Conservation (phyloP, 2,113 vertebrate species). For the Coryphaenoides rupestris region DNA sequence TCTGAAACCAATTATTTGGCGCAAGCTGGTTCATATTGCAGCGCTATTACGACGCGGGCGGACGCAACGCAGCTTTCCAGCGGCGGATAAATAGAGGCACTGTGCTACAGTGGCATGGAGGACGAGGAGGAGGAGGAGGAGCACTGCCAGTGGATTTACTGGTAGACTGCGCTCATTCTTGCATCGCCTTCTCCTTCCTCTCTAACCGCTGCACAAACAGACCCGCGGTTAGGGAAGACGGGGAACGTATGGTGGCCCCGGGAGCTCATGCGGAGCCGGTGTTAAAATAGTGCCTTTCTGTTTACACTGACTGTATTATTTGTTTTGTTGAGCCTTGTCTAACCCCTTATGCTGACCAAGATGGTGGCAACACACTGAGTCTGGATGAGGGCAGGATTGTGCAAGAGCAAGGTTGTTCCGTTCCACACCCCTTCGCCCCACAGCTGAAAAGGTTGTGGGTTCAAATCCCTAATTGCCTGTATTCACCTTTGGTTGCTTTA, state of each 20-base stretch:
- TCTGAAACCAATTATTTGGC: conserved; percentile 18
- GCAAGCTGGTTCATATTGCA: conserved; percentile 5
- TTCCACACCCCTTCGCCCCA: no score
- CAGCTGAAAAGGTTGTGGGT: no score
- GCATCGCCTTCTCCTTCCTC: not conserved
- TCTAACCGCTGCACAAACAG: not conserved
- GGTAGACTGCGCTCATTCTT: not conserved
- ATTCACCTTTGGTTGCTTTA: no score
- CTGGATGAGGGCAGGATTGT: no score
- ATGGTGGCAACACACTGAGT: no score
- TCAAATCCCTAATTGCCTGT: no score
- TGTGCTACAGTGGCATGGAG: conserved; percentile 1
- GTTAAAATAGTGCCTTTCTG: conserved; percentile 44
- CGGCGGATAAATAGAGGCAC: conserved; percentile 6
- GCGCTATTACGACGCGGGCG: conserved; percentile 1
- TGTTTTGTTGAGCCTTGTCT: no score
- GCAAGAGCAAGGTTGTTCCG: no score
- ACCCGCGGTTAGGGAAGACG: conserved; percentile 10
- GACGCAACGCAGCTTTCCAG: conserved; percentile 22
- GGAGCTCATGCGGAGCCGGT: conserved; percentile 19
- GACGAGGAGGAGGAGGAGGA: conserved; percentile 2
- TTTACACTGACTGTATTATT: conserved; percentile 27
- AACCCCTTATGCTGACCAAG: no score
- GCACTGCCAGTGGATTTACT: conserved; percentile 13
- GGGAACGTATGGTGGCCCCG: conserved; percentile 7